These are phyloP conservation scores for Stigmatopora nigra DNA, from an alignment of 2,113 vertebrate species.

Conservation along the genomic window DNA sequence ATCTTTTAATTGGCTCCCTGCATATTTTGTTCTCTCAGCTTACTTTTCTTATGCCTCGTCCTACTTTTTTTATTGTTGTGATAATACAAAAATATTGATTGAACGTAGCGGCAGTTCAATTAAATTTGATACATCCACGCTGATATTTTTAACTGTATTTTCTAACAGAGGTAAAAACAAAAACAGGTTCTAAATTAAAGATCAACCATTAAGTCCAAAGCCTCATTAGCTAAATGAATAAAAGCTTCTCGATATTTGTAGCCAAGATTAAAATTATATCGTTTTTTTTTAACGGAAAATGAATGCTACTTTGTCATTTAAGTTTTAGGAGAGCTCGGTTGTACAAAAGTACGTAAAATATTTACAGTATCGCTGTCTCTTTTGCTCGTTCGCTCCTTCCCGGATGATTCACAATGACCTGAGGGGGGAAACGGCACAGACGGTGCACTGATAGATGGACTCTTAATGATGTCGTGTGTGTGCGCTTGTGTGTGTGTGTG, in stretches of 20 bases:
- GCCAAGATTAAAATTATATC: neutral
- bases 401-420: slow-evolving; percentile 28
- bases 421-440: slow-evolving; percentile 22
- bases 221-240: neutral
- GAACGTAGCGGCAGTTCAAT: slow-evolving; percentile 26
- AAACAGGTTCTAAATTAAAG: slow-evolving; percentile 19
- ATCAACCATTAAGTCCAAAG: slow-evolving; percentile 1
- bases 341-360: neutral
- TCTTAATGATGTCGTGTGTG: slow-evolving; percentile 46
- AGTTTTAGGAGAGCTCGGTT: neutral
- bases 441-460: slow-evolving; percentile 37
- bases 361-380: slow-evolving; percentile 1
- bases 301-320: neutral
- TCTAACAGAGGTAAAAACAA: slow-evolving; percentile 9
- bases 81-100: slow-evolving; percentile 27
- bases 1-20: slow-evolving; percentile 42
- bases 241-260: neutral
- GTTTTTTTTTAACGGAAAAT: neutral
- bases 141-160: slow-evolving; percentile 13
- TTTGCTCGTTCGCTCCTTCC: slow-evolving; percentile 2
- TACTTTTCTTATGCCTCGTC: slow-evolving; percentile 24
- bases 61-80: slow-evolving; percentile 12
- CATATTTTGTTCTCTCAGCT: slow-evolving; percentile 25
- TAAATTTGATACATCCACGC: slow-evolving; percentile 19
- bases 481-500: slow-evolving; percentile 15